These are phyloP conservation scores for Silurus glanis DNA, from an alignment of 2,113 vertebrate genomes.

Conservation along the genomic window DNA sequence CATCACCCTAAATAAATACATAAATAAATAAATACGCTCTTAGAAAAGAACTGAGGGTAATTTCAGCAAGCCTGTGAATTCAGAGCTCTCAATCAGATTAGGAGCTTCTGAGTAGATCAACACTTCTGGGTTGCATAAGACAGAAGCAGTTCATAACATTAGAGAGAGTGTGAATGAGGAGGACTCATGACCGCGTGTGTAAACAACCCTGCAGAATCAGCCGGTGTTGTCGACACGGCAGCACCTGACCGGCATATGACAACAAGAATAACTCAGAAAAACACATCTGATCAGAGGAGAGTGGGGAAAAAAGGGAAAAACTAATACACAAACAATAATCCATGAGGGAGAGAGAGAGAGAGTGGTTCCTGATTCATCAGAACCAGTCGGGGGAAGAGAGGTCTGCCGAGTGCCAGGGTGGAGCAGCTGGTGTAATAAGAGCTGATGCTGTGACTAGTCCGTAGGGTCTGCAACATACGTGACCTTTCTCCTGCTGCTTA, in stretches of 20 bases:
- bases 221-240: constrained; percentile 39
- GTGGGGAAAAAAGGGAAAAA: not conserved
- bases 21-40: not conserved
- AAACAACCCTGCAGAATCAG: constrained; percentile 50
- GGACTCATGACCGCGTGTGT: constrained; percentile 56
- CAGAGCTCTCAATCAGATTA: constrained; percentile 57
- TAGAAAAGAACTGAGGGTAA: constrained; percentile 5
- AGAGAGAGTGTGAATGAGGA: constrained; percentile 44
- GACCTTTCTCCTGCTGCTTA: constrained; percentile 2
- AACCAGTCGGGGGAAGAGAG: not conserved
- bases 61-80: not conserved
- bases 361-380: not conserved
- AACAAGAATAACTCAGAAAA: constrained; percentile 37
- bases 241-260: constrained; percentile 53
- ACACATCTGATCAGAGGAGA: not conserved
- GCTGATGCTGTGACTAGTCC: not conserved
- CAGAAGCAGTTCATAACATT: constrained; percentile 53
- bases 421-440: not conserved
- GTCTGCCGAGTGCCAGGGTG: not conserved
- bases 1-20: not conserved
- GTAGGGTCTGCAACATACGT: not conserved
- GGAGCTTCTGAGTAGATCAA: constrained; percentile 30
- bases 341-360: not conserved
- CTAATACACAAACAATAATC: not conserved
- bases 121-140: constrained; percentile 58